phyloP scores from a whole-genome alignment of 2,113 vertebrate species.

The Pleuronectes platessa region DNA sequence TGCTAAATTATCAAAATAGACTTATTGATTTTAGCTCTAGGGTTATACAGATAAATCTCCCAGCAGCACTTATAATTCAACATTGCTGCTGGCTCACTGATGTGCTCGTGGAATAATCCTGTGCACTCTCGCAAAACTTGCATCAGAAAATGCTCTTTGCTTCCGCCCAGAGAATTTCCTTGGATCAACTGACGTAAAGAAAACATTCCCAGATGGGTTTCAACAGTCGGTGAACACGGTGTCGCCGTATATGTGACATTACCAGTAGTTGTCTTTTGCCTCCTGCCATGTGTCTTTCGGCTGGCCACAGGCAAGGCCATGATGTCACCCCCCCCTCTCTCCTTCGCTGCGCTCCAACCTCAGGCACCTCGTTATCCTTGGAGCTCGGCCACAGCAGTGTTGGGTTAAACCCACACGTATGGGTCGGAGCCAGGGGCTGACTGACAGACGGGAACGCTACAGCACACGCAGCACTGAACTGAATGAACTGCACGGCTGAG shows the following conservation, averaged over 20 bases:
- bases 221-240: conserved; percentile 21
- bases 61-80: not conserved
- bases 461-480: conserved; percentile 47
- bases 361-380: conserved; percentile 78
- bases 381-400: conserved; percentile 62
- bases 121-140: not conserved
- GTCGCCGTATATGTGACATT: conserved; percentile 22
- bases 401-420: conserved; percentile 55
- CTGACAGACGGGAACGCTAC: conserved; percentile 57
- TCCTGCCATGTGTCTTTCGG: conserved; percentile 39
- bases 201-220: conserved; percentile 35
- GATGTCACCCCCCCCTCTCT: conserved; percentile 61
- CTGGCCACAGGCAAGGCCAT: conserved; percentile 62
- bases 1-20: not conserved
- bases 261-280: conserved; percentile 48
- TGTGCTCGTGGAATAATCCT: not conserved
- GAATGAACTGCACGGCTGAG: conserved; percentile 37
- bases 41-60: not conserved
- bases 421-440: conserved; percentile 52
- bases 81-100: not conserved
- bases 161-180: conserved; percentile 2
- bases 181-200: conserved; percentile 13
- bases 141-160: not conserved
- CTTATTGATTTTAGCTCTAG: not conserved
- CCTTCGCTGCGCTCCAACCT: conserved; percentile 51